phyloP scores from a whole-genome alignment of 2,797 vertebrate species.

The Picus viridis region DNA sequence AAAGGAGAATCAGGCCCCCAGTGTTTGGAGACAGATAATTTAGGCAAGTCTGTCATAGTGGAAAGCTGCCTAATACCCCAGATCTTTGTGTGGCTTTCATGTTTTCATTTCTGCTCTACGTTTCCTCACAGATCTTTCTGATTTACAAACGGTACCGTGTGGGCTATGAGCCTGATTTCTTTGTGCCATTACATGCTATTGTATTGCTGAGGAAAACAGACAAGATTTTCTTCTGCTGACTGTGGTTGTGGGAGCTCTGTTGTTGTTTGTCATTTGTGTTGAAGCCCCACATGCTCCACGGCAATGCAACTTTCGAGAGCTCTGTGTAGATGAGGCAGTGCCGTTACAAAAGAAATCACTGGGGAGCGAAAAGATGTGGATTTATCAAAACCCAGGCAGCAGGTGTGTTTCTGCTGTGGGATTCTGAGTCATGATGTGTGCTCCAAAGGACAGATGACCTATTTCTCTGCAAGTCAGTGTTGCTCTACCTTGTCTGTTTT shows the following conservation, averaged over 20 bases:
- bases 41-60: conserved; percentile 58
- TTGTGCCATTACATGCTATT: neutral
- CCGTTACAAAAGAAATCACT: neutral
- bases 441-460: neutral
- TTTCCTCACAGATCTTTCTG: conserved; percentile 54
- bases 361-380: neutral
- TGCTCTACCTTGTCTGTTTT: neutral
- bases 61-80: conserved; percentile 58
- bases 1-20: conserved; percentile 28
- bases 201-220: conserved; percentile 14
- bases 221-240: conserved; percentile 12
- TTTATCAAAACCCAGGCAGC: neutral
- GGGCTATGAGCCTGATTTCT: conserved; percentile 36
- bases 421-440: neutral
- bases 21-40: conserved; percentile 31
- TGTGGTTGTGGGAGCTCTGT: neutral
- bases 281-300: neutral
- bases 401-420: neutral
- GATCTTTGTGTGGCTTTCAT: conserved; percentile 41
- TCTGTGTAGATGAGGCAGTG: neutral
- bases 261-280: conserved; percentile 16
- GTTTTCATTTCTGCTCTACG: conserved; percentile 31
- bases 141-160: conserved; percentile 22
- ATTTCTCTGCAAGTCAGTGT: neutral
- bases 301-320: neutral